phyloP scores from a whole-genome alignment of 2,888 invertebrate genomes.

The Ptychoptera contaminata region DNA sequence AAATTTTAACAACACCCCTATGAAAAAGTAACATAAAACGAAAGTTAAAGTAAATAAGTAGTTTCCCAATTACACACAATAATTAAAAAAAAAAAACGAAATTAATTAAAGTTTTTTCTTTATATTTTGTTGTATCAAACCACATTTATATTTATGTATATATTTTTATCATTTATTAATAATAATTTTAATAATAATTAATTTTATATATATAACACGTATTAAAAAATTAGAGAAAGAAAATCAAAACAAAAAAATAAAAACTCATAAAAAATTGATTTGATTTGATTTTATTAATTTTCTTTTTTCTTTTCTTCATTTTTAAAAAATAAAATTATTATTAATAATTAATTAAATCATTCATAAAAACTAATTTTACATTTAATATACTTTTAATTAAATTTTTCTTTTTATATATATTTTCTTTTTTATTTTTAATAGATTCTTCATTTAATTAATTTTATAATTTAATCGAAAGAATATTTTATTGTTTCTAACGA shows the following conservation, averaged over 20 bases:
- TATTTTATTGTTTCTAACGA: too few relatives aligned
- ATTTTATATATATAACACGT: not conserved
- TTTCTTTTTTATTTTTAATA: not conserved
- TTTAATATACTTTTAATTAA: not conserved
- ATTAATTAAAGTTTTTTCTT: not conserved
- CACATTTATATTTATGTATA: not conserved
- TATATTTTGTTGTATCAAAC: constrained; percentile 3
- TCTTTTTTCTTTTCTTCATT: not conserved
- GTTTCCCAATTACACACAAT: too few relatives aligned
- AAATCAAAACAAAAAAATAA: too few relatives aligned
- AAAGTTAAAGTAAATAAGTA: too few relatives aligned
- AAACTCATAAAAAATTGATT: too few relatives aligned
- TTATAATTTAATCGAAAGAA: too few relatives aligned
- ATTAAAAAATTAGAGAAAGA: not conserved
- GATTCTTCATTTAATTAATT: too few relatives aligned
- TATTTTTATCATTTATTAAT: not conserved
- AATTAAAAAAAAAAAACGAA: too few relatives aligned
- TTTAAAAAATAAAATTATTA: constrained; percentile 1
- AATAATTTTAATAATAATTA: not conserved
- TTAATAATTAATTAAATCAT: not conserved
- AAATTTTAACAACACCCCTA: too few relatives aligned
- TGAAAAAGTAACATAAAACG: too few relatives aligned
- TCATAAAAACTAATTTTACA: constrained; percentile 2
- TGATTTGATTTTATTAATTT: too few relatives aligned
- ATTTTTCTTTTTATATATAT: not conserved